These are phyloP conservation scores for Istiophorus platypterus DNA, from an alignment of 2,113 vertebrate species.

Conservation along the genomic window DNA sequence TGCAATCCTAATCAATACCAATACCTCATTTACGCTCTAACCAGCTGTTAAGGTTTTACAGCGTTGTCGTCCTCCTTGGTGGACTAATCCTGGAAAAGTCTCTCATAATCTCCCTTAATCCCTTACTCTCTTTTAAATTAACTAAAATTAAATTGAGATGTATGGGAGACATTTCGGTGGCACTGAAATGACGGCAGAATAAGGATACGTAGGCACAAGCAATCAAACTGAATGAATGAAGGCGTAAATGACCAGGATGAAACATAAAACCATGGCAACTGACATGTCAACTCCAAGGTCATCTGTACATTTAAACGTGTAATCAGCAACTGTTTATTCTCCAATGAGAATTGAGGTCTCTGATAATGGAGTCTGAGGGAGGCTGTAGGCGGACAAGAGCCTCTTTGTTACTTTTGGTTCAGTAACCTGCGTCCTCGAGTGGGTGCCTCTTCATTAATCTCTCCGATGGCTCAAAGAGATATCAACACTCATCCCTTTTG, in stretches of 20 bases:
- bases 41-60: background rate
- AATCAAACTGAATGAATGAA: too few species aligned
- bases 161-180: background rate
- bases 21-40: background rate
- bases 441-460: slow-evolving; percentile 44
- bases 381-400: slow-evolving; percentile 34
- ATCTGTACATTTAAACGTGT: slow-evolving; percentile 18
- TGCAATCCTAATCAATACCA: slow-evolving; percentile 15
- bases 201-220: too few species aligned
- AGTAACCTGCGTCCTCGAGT: background rate
- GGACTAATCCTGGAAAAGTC: background rate
- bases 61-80: background rate
- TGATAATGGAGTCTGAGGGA: slow-evolving; percentile 13
- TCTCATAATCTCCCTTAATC: background rate
- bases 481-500: background rate
- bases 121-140: background rate
- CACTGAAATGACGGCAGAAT: too few species aligned
- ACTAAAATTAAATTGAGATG: background rate
- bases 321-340: slow-evolving; percentile 27
- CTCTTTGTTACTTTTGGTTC: slow-evolving; percentile 36
- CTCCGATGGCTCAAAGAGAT: slow-evolving; percentile 12
- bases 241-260: too few species aligned
- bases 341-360: background rate
- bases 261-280: too few species aligned
- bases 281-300: background rate